Evolutionary conservation across 1,140 invertebrate species (phyloP), one percentile per base, ranked within the genome.

Genomic region (Atta texana): DNA sequence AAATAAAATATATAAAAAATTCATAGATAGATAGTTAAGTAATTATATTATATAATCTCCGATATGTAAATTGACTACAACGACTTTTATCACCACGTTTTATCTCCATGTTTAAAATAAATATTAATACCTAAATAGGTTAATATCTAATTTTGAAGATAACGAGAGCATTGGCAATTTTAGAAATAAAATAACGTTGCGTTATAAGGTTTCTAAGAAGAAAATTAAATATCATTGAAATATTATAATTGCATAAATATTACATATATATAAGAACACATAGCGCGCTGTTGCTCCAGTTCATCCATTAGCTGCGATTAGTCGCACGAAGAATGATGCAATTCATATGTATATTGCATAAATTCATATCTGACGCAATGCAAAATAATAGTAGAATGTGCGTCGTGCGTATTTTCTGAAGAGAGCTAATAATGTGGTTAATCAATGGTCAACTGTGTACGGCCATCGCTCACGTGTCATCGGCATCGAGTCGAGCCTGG

Each of bases 391-490:
- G 1, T 12, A 57, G 53, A 71, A 49, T 61, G 28, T 7, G 0
- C 57, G 44, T 68, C 53, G 57, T 18, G 24, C 61, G 21, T 51
- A 51, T 51, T 66, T 81, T 87, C 85, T 53, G 39, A 87, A 90
- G 76, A 63, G 88, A 71, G 88, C 84, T 87, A 82, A 89, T 90
- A 90, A 89, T 72, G 88, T 82, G 88, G 88, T 90, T 89, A 77
- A 90, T 89, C 88, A 82, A 86, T 91, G 90, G 89, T 89, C 87
- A 87, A 71, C 74, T 88, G 61, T 89, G 77, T 85, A 84, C 80
- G 85, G 86, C 89, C 89, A 90, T 92, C 91, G 92, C 87, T 92
- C 90, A 92, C 88, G 88, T 93, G 92, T 93, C 92, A 93, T 92
- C 90, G 87, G 86, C 88, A 88, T 91, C 85, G 90, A 91, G 82